Conservation (phyloP, 2,113 vertebrate species). For the Lepus timidus region DNA sequence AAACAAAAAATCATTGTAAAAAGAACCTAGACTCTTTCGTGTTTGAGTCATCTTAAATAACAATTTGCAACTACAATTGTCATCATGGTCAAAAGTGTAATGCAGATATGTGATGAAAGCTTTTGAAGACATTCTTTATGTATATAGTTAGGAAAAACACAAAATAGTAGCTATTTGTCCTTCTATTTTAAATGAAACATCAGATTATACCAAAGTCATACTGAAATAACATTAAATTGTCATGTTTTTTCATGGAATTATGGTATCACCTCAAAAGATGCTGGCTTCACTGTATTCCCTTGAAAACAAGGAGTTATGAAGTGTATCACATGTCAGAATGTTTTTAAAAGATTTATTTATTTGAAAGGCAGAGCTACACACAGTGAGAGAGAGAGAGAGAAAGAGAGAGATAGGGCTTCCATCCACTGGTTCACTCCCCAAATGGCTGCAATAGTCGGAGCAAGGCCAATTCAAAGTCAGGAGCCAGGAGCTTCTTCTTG, state of each 20-base stretch:
- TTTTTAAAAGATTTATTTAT: too few relatives aligned
- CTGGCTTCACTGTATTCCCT: background rate
- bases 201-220: background rate
- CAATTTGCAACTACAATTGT: background rate
- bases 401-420: too few relatives aligned
- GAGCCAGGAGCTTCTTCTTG: too few relatives aligned
- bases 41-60: background rate
- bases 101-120: background rate
- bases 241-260: background rate
- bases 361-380: too few relatives aligned
- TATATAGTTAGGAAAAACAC: conserved; percentile 52
- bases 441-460: too few relatives aligned
- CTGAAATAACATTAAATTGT: conserved; percentile 5
- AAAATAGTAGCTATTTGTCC: background rate
- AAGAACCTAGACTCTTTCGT: conserved; percentile 8
- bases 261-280: background rate
- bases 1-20: too few relatives aligned
- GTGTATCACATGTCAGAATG: background rate
- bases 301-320: conserved; percentile 33
- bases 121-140: conserved; percentile 61
- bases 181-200: conserved; percentile 2
- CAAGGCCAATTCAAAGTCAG: too few relatives aligned
- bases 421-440: too few relatives aligned
- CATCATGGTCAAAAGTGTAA: background rate
- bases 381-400: too few relatives aligned